These are phyloP conservation scores for Cariama cristata DNA, from an alignment of 2,113 vertebrate genomes.

Conservation along the genomic window DNA sequence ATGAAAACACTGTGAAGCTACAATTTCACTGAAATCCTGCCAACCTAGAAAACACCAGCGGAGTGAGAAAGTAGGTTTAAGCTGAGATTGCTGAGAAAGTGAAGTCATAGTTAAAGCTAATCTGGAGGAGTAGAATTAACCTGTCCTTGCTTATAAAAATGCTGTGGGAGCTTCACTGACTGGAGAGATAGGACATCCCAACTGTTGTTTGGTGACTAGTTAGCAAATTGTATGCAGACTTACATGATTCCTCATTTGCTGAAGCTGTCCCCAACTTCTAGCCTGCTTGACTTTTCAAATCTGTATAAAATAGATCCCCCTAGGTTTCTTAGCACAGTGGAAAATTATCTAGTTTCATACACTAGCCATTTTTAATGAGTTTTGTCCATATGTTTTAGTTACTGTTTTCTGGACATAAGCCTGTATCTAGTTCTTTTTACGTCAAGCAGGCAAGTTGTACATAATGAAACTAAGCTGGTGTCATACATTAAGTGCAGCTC, in stretches of 20 bases:
- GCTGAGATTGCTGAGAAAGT: not conserved
- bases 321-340: not conserved
- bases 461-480: not conserved
- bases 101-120: not conserved
- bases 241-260: not conserved
- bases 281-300: not conserved
- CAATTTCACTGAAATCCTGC: not conserved
- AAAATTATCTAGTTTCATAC: not conserved
- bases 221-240: not conserved
- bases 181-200: not conserved
- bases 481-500: not conserved
- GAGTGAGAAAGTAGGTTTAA: not conserved
- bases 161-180: not conserved
- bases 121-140: not conserved
- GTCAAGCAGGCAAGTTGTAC: not conserved
- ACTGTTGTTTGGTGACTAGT: not conserved
- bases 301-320: not conserved
- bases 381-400: not conserved
- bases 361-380: not conserved
- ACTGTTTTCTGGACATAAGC: not conserved
- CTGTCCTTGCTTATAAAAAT: not conserved
- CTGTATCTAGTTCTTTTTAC: not conserved
- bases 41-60: not conserved
- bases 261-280: not conserved
- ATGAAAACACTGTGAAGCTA: not conserved